Conservation (phyloP, 2,888 invertebrate species). For the Dryobotodes eremita region DNA sequence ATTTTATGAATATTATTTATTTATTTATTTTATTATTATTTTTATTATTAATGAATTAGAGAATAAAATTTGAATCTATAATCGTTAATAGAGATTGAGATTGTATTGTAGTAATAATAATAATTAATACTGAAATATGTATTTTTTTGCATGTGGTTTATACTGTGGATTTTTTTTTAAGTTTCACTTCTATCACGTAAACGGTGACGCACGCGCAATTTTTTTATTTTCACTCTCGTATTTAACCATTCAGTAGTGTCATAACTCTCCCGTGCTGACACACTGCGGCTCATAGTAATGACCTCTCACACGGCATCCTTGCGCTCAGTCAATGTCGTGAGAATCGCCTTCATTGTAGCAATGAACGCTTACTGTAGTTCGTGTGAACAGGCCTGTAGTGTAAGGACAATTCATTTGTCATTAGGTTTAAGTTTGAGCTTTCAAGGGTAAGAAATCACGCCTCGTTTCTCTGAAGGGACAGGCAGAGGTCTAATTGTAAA, state of each 20-base stretch:
- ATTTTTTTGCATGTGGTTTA: too few relatives aligned
- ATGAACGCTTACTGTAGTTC: background rate
- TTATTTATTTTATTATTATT: too few relatives aligned
- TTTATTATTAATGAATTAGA: too few relatives aligned
- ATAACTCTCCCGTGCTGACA: background rate
- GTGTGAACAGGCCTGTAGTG: constrained; percentile 27
- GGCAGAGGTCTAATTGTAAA: background rate
- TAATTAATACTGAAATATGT: too few relatives aligned
- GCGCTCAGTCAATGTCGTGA: constrained; percentile 35
- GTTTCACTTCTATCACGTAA: too few relatives aligned
- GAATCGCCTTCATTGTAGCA: constrained; percentile 3
- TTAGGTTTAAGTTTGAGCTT: background rate
- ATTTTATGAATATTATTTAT: too few relatives aligned
- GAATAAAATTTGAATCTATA: too few relatives aligned
- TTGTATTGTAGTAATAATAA: too few relatives aligned
- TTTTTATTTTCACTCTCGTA: too few relatives aligned
- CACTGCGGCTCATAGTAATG: constrained; percentile 12
- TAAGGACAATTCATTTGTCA: background rate
- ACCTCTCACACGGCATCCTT: constrained; percentile 31
- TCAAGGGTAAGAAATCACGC: background rate
- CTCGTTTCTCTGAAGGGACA: background rate
- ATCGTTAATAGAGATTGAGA: too few relatives aligned
- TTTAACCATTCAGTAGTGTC: background rate
- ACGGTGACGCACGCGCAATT: too few relatives aligned
- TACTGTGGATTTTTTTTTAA: too few relatives aligned